Base-by-base conservation (phyloP, 2,888 invertebrate genomes). In the Eupithecia vulgata region DNA sequence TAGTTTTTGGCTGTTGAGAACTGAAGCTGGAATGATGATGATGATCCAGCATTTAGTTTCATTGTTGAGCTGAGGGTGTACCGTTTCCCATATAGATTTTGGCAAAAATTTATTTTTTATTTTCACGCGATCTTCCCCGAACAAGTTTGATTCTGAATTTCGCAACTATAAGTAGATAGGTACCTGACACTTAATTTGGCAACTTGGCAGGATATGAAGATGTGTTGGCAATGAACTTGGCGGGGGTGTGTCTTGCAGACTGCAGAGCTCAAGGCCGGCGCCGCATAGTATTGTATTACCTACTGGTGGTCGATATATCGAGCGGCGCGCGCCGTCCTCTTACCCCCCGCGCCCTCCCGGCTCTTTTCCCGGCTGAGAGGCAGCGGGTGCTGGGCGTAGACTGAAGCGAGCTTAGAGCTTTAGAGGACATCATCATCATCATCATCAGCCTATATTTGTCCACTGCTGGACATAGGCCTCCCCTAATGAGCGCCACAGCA, bases 221-320 rank as follows among this genome's bases (percentile, higher is more conserved):
- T n/a, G n/a, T 52, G 85, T 90, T 92, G 94, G 90, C 93, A 93
- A 90, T 94, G 94, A 94, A 93, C 94, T 93, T 94, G 92, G 82
- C 81, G 82, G 92, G 88, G 93, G 93, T 91, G 93, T 93, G 93
- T 93, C 92, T 91, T 92, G 92, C 91, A 91, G 84, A 83, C 84
- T 93, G 93, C 93, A 92, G 79, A 86, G 85, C 84, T 84, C 93
- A 93, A 93, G 93, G 93, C 89, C 91, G 87, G 87, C 90, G 90
- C 90, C 57, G 57, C 57, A 90, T 88, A 88, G 85, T 89, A 89
- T 90, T 91, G 89, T 92, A 89, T 90, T 89, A 87, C 86, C 21
- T 67, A 45, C 57, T 61, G 82, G 84, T 87, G 89, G 93, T 93
- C 93, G 93, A 94, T 94, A 93, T 94, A 94, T 93, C 89, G 94